Percentiles rank a stretch among this genome's conserved stretches.
Conservation (phyloP, 35 echinoderm and acorn worm genomes). For the Heliocidaris erythrogramma region DNA sequence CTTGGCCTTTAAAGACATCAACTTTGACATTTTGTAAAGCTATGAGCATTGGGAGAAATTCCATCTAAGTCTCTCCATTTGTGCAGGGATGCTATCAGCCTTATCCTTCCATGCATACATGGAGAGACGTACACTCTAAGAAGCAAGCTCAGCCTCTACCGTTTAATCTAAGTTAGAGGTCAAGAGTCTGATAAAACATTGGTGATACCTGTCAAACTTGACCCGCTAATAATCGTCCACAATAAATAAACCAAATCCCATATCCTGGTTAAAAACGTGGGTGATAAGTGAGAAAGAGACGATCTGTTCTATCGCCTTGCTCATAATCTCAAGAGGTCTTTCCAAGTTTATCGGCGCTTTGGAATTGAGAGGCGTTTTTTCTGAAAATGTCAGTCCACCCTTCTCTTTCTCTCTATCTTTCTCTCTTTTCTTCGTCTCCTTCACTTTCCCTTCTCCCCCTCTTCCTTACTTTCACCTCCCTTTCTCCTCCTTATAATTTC, state of each 20-base stretch:
- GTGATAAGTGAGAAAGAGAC: conserved; percentile 17
- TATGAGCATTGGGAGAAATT: background rate
- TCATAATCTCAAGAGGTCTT: background rate
- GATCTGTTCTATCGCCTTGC: background rate
- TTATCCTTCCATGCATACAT: background rate
- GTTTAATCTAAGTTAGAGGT: background rate
- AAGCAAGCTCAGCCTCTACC: background rate
- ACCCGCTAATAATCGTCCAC: background rate
- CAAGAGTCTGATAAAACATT: conserved; percentile 7
- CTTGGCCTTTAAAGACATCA: no score
- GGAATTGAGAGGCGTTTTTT: background rate
- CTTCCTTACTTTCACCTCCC: no score
- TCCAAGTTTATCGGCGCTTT: background rate
- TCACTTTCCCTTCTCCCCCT: no score
- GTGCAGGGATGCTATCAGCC: background rate
- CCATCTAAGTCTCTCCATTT: background rate
- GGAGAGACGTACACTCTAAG: background rate
- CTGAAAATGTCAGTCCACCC: no score
- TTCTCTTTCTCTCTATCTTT: no score
- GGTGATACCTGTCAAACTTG: background rate
- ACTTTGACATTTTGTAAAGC: no score
- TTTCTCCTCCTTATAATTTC: no score
- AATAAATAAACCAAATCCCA: background rate
- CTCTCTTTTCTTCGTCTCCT: no score
- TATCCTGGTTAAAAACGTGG: background rate